Evolutionary conservation across 2,888 invertebrate species (phyloP), one percentile per base, ranked within the genome.

Genomic region (Polia nebulosa): DNA sequence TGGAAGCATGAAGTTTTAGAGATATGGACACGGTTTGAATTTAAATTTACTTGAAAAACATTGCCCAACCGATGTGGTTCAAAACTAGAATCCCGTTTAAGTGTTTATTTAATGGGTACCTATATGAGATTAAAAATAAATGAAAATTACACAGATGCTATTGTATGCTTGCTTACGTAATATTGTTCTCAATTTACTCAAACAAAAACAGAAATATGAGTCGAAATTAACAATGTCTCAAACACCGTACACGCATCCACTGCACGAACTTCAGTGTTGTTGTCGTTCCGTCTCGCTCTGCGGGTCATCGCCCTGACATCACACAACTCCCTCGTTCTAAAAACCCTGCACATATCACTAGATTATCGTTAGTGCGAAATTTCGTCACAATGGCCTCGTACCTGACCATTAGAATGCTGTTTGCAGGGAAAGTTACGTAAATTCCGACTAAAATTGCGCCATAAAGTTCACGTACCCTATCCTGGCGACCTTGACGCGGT

Each of bases 211-310:
- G 70, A 64, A 78, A 72, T 67, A 67, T 69, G 73, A 78, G 59
- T 75, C 74, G 51, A 78, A 76, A 76, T 70, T 63, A 78, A 83
- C 80, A 82, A 78, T 61, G 78, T 72, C 68, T 82, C 80, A 80
- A 72, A 68, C 68, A 72, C 74, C 66, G 66, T 76, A 81, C 58
- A 72, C 71, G 53, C 69, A 51, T 58, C 71, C 79, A 87, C 78
- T 89, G 93, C 91, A 89, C 94, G 90, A 95, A 95, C 94, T 95
- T 95, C 95, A 94, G 89, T 82, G 89, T 94, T 95, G 95, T 95
- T 95, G 95, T 95, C 92, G 89, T 85, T 94, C 95, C 81, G 89
- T 95, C 95, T 93, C 95, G 85, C 93, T 93, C 95, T 93, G 80
- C 88, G 83, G 95, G 95, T 95, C 95, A 95, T 93, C 91, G 95